Evolutionary conservation across 2,888 invertebrate species (phyloP).

Genomic region (Brachyopa scutellaris): DNA sequence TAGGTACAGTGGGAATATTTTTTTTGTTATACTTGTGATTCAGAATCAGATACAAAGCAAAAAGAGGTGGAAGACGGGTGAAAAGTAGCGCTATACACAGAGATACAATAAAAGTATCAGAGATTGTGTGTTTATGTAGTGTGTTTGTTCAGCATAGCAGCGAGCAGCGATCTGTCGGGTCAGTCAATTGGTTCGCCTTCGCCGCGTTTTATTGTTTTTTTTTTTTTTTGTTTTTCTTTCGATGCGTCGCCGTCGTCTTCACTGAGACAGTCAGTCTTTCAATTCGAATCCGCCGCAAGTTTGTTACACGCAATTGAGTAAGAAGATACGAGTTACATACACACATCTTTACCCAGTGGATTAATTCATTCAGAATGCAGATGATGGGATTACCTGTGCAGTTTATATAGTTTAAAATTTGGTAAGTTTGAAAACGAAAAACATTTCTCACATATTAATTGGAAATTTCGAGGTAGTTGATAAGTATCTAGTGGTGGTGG

Average conservation of each 20-base stretch:
- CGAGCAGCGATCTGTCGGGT: conserved; percentile 28
- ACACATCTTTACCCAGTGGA: conserved; percentile 29
- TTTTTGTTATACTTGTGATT: conserved; percentile 41
- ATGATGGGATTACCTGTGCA: conserved; percentile 65
- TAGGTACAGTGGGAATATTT: conserved; percentile 59
- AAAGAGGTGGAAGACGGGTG: conserved; percentile 39
- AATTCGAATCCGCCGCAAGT: conserved; percentile 26
- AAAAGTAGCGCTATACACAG: conserved; percentile 32
- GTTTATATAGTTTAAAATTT: neutral
- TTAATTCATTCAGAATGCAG: conserved; percentile 54
- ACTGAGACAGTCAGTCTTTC: conserved; percentile 24
- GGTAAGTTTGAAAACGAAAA: conserved; percentile 46
- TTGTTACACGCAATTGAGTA: conserved; percentile 28
- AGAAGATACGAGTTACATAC: conserved; percentile 14
- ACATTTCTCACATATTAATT: neutral
- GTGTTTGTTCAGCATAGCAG: conserved; percentile 48
- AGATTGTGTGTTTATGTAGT: conserved; percentile 34
- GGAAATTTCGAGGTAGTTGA: conserved; percentile 14
- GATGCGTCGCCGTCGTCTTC: conserved; percentile 16
- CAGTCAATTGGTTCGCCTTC: conserved; percentile 59
- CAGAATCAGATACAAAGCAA: conserved; percentile 54
- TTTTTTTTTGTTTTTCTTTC: neutral
- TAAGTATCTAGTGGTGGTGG: neutral
- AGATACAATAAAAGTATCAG: conserved; percentile 48
- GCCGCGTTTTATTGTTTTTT: conserved; percentile 40